Conservation (phyloP, 2,797 vertebrate species). For the Spea hammondii region DNA sequence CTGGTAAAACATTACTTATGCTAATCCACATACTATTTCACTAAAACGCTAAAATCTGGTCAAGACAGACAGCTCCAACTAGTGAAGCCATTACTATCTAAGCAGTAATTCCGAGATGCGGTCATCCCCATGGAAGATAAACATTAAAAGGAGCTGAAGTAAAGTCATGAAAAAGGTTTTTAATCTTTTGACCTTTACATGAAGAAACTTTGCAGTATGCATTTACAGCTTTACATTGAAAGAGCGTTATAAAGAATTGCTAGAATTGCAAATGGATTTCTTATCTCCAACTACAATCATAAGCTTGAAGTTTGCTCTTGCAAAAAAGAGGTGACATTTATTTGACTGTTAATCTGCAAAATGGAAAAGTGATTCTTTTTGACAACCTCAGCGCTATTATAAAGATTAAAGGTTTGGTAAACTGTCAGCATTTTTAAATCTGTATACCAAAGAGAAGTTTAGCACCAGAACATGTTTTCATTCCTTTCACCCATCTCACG, state of each 20-base stretch:
- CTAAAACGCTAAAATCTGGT: constrained; percentile 2
- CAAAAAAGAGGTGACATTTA: constrained; percentile 1
- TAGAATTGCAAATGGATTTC: constrained; percentile 18
- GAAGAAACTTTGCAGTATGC: constrained; percentile 6
- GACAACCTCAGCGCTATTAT: not conserved
- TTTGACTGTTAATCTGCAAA: constrained; percentile 11
- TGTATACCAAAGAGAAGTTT: not conserved
- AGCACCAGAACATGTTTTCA: not conserved
- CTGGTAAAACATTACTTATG: not conserved
- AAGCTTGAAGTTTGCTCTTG: not conserved
- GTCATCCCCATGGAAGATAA: constrained; percentile 25
- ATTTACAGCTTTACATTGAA: constrained; percentile 5
- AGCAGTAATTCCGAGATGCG: constrained; percentile 38
- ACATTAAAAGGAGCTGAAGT: constrained; percentile 19
- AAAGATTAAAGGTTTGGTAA: not conserved
- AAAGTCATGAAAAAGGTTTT: constrained; percentile 24
- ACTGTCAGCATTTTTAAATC: constrained; percentile 3
- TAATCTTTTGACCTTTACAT: constrained; percentile 21
- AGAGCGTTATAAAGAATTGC: constrained; percentile 3
- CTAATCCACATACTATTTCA: not conserved
- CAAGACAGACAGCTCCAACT: constrained; percentile 14
- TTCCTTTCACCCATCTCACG: not conserved
- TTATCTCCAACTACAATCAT: not conserved
- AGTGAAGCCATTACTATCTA: constrained; percentile 34
- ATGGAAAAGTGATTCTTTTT: constrained; percentile 1